Evolutionary conservation across 2,888 invertebrate species (phyloP), one percentile per base, ranked within the genome.

Genomic region (Rhingia rostrata): DNA sequence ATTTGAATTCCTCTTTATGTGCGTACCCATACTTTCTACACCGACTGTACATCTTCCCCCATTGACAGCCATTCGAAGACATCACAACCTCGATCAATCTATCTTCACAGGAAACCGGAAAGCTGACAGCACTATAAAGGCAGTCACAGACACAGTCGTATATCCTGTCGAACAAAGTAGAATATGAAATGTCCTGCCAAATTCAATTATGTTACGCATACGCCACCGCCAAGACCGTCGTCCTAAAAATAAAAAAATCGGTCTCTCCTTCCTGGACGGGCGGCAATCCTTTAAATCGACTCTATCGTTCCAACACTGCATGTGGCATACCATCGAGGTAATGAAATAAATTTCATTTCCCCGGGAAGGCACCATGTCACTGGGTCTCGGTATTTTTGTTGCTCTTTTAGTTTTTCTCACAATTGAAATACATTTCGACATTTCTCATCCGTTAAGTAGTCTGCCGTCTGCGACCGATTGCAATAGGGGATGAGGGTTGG

Each of bases 301-400:
- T 39, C 54, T 54, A 43, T 69, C 51, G 22, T 22, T 22, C 63
- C 63, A 63, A 60, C 47, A 56, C 64, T 63, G 58, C 14, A 77
- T 61, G 75, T 75, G 73, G 63, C 56, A 72, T 54, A 37, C 22
- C 41, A 43, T 72, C 67, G 78, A 41, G 47, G 72, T 78, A 78
- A 78, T 78, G 70, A 83, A 74, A 79, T 74, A 58, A 83, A 79
- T 74, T 79, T 74, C 67, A 83, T 79, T 79, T 79, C 56, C 73
- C 78, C 67, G 72, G 72, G 67, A 66, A 78, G 51, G 37, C 61
- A 72, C 47, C 61, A 73, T 78, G 73, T 83, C 66, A 83, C 61
- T 56, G 56, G 35, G 58, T 12, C 22, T 32, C 10, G 54, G 12
- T n/a, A 12, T 35, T 66, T 69, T 61, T 54, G 49, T 67, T 61